These are phyloP conservation scores for Nomia melanderi DNA, from an alignment of 1,140 invertebrate species.

Conservation along the genomic window DNA sequence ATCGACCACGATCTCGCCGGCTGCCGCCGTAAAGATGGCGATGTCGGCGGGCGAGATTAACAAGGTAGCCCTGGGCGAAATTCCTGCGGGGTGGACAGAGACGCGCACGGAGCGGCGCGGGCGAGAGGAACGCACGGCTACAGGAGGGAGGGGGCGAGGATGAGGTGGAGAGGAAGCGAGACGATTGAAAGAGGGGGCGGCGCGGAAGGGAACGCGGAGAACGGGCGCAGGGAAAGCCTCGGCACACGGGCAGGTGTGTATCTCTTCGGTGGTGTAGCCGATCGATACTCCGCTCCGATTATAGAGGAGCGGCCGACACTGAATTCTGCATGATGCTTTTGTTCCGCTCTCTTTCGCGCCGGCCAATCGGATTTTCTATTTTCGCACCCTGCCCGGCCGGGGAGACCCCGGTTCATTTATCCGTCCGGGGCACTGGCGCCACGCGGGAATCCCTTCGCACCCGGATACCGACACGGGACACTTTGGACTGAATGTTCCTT, in stretches of 20 bases:
- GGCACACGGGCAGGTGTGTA: conserved; percentile 57
- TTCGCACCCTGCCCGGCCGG: conserved; percentile 50
- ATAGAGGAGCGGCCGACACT: conserved; percentile 69
- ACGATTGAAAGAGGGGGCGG: background rate
- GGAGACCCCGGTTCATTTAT: conserved; percentile 40
- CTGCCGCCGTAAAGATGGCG: conserved; percentile 70
- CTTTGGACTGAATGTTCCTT: too few species aligned
- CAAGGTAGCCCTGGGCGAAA: conserved; percentile 57
- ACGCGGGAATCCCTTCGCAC: too few species aligned
- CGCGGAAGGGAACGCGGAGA: background rate
- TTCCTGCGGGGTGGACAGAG: conserved; percentile 40
- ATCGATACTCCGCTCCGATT: conserved; percentile 68
- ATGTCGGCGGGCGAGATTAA: conserved; percentile 62
- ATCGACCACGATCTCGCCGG: conserved; percentile 50
- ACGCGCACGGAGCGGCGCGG: background rate
- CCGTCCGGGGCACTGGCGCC: conserved; percentile 4
- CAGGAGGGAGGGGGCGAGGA: conserved; percentile 2
- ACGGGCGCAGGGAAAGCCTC: conserved; percentile 46
- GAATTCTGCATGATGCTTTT: conserved; percentile 72
- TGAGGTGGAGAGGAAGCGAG: background rate
- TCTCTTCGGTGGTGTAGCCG: conserved; percentile 55
- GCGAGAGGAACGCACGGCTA: too few species aligned
- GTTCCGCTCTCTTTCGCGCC: conserved; percentile 66
- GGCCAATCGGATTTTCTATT: conserved; percentile 68
- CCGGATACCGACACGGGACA: too few species aligned